Evolutionary conservation across 2,113 vertebrate genomes (phyloP).

Genomic region (Menura novaehollandiae): DNA sequence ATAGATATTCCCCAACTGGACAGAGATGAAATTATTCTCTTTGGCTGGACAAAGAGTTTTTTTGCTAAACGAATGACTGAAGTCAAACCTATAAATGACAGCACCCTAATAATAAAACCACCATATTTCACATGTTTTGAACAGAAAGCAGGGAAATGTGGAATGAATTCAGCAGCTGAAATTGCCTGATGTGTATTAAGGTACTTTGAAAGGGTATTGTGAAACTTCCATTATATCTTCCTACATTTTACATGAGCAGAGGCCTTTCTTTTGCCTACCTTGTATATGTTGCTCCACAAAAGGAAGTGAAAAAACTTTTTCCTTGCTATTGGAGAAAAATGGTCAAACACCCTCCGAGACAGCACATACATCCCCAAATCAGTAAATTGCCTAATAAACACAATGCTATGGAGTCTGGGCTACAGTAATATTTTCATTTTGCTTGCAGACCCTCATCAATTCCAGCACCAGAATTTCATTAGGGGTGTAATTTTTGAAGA

Average conservation of each 20-base stretch:
- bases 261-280: neutral
- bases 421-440: neutral
- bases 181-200: slow-evolving; percentile 10
- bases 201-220: slow-evolving; percentile 46
- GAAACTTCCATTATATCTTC: slow-evolving; percentile 41
- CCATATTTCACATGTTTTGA: slow-evolving; percentile 17
- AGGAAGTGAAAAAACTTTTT: neutral
- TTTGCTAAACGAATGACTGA: neutral
- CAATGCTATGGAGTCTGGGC: neutral
- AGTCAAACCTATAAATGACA: slow-evolving; percentile 11
- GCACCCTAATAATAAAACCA: slow-evolving; percentile 19
- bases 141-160: neutral
- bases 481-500: neutral
- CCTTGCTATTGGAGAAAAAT: neutral
- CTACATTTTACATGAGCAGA: slow-evolving; percentile 54
- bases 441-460: neutral
- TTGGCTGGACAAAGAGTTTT: neutral
- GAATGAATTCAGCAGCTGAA: slow-evolving; percentile 22
- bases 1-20: neutral
- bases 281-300: neutral
- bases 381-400: neutral
- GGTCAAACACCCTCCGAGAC: neutral
- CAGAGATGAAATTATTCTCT: slow-evolving; percentile 16
- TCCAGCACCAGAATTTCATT: neutral
- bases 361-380: neutral